Conservation (phyloP, 2,888 invertebrate species). For the Drosophila tanythrix region DNA sequence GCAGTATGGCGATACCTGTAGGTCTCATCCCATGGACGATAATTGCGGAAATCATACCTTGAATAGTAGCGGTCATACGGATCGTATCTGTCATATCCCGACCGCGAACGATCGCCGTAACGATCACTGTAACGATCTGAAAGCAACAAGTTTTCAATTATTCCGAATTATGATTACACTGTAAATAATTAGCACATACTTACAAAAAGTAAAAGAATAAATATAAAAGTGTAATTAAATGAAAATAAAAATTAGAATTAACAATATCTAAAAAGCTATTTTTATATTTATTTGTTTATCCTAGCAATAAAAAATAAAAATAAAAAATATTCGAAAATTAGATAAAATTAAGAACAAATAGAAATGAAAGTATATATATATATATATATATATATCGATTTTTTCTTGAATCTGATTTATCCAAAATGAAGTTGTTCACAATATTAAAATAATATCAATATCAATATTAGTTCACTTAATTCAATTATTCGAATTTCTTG, state of each 20-base stretch:
- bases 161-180: not conserved
- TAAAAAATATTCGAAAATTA: no score
- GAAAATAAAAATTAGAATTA: rapidly evolving
- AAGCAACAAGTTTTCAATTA: not conserved
- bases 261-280: not conserved
- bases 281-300: no score
- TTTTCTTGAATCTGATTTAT: not conserved
- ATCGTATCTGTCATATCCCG: conserved; percentile 78
- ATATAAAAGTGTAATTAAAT: not conserved
- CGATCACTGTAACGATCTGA: conserved; percentile 73
- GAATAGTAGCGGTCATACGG: conserved; percentile 83
- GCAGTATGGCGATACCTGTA: conserved; percentile 83
- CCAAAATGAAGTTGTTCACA: not conserved
- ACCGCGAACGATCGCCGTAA: conserved; percentile 72
- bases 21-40: conserved; percentile 85
- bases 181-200: not conserved
- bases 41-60: conserved; percentile 84
- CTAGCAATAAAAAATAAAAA: no score
- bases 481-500: not conserved
- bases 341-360: no score
- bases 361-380: no score
- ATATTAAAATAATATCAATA: not conserved
- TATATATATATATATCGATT: no score
- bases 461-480: not conserved
- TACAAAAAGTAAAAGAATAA: not conserved